Base-by-base conservation (phyloP, 2,888 invertebrate species). In the Rhagonycha fulva region DNA sequence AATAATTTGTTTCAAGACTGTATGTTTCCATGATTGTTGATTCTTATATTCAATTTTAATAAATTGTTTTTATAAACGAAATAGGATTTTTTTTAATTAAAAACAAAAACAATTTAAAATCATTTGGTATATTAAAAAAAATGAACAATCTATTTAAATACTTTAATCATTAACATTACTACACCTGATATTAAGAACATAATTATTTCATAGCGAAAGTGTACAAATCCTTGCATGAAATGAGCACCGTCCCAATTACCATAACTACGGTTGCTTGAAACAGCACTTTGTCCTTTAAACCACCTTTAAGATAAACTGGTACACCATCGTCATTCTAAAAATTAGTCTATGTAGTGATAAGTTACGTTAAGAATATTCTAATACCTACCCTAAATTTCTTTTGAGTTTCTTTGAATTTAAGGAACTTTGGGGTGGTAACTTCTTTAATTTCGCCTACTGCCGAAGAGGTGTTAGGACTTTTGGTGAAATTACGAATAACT, bases 221-320 rank as follows among this genome's bases (percentile, higher is more conserved):
- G 82, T 12, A 81, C 62, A 66, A 82, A 83, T 47, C 73, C 62
- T 76, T 70, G 14, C 67, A 24, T 5, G 68, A 62, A 81, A 86
- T 80, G 14, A 70, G 88, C 9, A 88, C 9, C 9, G 89, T 89
- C 47, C 87, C 78, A 9, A 85, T 28, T 47, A 85, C 83, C 0
- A 89, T 79, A 0, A 84, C 82, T 28, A 87, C 79, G 1, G 90
- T 90, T 1, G 85, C 11, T 14, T 86, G 84, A 81, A 87, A 90
- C 72, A 92, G 82, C 12, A 91, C 80, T 77, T 82, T 88, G 79
- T 92, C 92, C 9, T 86, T 72, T 1, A 90, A 86, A 68, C 92
- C 92, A 28, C 89, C 90, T 84, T 92, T 92, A 82, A 92, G 85
- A 87, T 90, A 90, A 3, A 92, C 89, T 0, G 91, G 91, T 4